Evolutionary conservation across 2,113 vertebrate genomes (phyloP), one percentile per base, ranked within the genome.

Genomic region (Baryphthengus martii): DNA sequence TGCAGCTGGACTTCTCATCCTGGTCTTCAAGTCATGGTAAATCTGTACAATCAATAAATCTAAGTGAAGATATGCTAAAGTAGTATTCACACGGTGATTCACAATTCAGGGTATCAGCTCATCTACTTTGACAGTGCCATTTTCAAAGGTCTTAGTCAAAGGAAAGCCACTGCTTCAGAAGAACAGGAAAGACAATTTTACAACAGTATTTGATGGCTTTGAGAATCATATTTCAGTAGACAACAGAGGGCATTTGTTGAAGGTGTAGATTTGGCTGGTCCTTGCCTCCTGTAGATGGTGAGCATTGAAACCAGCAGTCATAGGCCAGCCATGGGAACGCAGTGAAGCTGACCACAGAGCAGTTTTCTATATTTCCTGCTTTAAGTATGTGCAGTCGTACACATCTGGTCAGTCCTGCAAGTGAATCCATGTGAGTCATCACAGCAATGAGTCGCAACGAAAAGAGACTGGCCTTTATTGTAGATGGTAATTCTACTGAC

Each of bases 251-350:
- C 3, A 1, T 35, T 92, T 81, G 52, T 23, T 61, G 35, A 65
- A 61, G 56, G 20, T 29, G 11, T 15, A 39, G 17, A 6, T 74
- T 94, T 66, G 49, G 66, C 28, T 2, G 3, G 50, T 18, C 58
- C 31, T 40, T 73, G 50, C 19, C 33, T 26, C 29, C 59, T 25
- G 35, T 2, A 52, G 65, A 25, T 44, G 39, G 42, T 61, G 65
- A 61, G 56, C 11, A 25, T 9, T 9, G 42, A 71, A 80, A 37
- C 3, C 62, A 81, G 20, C 40, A 68, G 58, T 4, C 42, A 24
- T 5, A 13, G 70, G 14, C 23, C 16, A 15, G 50, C 55, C 85
- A 85, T 45, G 0, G 0, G 37, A 5, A 5, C 0, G 7, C 21
- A 65, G 50, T 3, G 2, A 83, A 80, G 53, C 35, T 74, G 90